phyloP scores from a whole-genome alignment of 1,140 invertebrate genomes.

The Phymorhynchus buccinoides region DNA sequence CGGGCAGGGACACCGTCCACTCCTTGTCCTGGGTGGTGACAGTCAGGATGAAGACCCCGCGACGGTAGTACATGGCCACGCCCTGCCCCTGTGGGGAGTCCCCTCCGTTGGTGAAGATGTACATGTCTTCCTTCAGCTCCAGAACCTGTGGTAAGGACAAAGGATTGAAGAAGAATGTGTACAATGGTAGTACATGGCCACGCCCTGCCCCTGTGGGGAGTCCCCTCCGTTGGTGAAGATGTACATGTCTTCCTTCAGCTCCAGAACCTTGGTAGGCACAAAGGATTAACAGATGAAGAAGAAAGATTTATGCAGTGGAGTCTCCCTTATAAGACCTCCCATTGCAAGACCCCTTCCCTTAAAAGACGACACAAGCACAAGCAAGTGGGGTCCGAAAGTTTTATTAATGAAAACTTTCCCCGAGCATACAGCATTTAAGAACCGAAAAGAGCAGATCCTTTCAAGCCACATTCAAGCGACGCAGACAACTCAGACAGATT shows the following conservation, averaged over 20 bases:
- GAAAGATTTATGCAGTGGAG: too few relatives aligned
- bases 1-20: constrained; percentile 52
- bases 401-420: too few relatives aligned
- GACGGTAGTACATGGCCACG: constrained; percentile 53
- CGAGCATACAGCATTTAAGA: too few relatives aligned
- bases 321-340: too few relatives aligned
- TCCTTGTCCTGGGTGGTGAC: constrained; percentile 51
- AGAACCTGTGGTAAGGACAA: too few relatives aligned
- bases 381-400: too few relatives aligned
- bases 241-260: constrained; percentile 52
- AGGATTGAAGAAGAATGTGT: constrained; percentile 39
- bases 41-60: constrained; percentile 43
- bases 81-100: constrained; percentile 52
- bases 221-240: constrained; percentile 63
- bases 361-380: too few relatives aligned
- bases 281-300: too few relatives aligned
- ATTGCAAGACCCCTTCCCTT: too few relatives aligned
- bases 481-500: too few relatives aligned
- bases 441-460: too few relatives aligned
- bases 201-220: constrained; percentile 47
- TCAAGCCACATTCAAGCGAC: too few relatives aligned
- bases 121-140: constrained; percentile 50
- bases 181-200: constrained; percentile 53
- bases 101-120: constrained; percentile 61
- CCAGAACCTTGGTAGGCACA: constrained; percentile 43